A percentile compares a stretch with the other conserved stretches of the same genome.
Evolutionary conservation across 2,797 vertebrate species (phyloP).

Genomic region (Adelosebastes latens): DNA sequence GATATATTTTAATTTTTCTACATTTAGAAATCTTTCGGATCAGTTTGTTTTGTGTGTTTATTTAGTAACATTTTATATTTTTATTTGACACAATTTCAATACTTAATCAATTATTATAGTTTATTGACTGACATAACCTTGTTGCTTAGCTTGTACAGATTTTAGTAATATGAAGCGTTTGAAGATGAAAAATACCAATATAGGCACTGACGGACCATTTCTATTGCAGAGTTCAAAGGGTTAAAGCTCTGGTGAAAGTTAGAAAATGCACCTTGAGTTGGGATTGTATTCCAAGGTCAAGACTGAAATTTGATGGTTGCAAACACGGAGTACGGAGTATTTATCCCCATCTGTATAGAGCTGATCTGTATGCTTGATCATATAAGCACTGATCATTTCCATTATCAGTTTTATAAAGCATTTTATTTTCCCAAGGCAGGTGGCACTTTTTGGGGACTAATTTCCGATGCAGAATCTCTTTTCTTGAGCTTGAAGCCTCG

Average conservation of each 20-base stretch:
- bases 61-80: too few relatives aligned
- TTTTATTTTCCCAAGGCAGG: slow-evolving; percentile 46
- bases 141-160: too few relatives aligned
- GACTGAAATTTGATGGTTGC: background rate
- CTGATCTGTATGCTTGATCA: background rate
- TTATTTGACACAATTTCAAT: too few relatives aligned
- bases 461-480: slow-evolving; percentile 46
- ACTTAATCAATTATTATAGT: too few relatives aligned
- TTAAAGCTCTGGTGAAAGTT: background rate
- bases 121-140: too few relatives aligned
- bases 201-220: too few relatives aligned
- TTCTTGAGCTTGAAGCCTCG: slow-evolving; percentile 48
- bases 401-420: slow-evolving; percentile 17
- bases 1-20: too few relatives aligned
- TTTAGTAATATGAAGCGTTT: too few relatives aligned
- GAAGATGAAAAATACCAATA: too few relatives aligned
- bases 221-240: too few relatives aligned
- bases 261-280: background rate
- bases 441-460: slow-evolving; percentile 45
- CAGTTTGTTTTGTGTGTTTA: too few relatives aligned
- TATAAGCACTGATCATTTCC: slow-evolving; percentile 16
- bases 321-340: background rate
- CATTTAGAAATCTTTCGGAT: too few relatives aligned
- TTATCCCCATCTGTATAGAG: background rate
- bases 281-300: background rate